These are phyloP conservation scores for Proales similis DNA, from an alignment of 1,140 invertebrate species.

Conservation along the genomic window DNA sequence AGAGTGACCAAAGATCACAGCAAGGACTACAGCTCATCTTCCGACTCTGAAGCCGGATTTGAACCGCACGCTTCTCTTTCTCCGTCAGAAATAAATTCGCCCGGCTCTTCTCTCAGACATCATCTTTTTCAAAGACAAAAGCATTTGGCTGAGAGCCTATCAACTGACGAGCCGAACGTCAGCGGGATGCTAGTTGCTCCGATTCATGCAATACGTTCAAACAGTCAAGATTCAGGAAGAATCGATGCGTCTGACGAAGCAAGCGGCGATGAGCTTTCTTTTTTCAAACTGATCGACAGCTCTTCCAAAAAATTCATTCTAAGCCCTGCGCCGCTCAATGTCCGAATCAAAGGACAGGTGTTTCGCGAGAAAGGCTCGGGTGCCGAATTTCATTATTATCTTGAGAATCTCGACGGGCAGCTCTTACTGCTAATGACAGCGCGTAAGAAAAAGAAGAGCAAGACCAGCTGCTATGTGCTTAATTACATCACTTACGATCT, in stretches of 20 bases:
- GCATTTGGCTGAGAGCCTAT: too few species aligned
- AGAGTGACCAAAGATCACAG: too few species aligned
- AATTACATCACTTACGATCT: conserved; percentile 37
- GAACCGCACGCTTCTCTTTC: too few species aligned
- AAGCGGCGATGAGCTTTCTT: background rate
- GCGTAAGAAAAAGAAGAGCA: conserved; percentile 28
- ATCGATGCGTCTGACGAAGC: background rate
- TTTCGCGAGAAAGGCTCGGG: conserved; percentile 18
- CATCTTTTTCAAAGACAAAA: too few species aligned
- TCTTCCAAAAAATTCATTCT: conserved; percentile 35
- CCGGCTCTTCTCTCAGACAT: too few species aligned
- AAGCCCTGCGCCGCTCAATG: conserved; percentile 7
- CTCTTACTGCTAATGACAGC: conserved; percentile 13
- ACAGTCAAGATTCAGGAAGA: background rate
- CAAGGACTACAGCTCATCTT: too few species aligned
- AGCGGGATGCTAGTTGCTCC: too few species aligned
- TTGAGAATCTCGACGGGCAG: conserved; percentile 34
- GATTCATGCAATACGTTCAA: too few species aligned
- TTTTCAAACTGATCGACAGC: conserved; percentile 24
- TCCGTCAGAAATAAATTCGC: too few species aligned
- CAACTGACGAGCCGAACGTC: too few species aligned
- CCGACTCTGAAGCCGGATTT: too few species aligned
- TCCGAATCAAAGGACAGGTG: conserved; percentile 31
- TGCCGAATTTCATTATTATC: conserved; percentile 31
- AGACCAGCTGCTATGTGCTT: conserved; percentile 14